phyloP scores from a whole-genome alignment of 2,888 invertebrate species.

The Nebria brevicollis region DNA sequence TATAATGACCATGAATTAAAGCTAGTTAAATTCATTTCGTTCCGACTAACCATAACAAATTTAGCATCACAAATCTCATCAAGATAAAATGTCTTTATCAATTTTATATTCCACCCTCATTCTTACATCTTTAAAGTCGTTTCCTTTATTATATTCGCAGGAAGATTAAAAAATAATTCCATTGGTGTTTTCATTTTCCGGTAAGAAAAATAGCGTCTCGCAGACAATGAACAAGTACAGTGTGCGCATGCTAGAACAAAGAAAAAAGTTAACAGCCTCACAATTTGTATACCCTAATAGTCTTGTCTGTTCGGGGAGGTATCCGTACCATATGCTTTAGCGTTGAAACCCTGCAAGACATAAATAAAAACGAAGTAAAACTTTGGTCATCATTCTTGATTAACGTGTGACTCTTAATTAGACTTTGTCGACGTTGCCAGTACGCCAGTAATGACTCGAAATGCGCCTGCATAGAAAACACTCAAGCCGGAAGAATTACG shows the following conservation, averaged over 20 bases:
- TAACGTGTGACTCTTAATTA: conserved; percentile 50
- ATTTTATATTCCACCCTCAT: background rate
- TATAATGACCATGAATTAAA: no score
- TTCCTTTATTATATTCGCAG: background rate
- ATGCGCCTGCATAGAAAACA: background rate
- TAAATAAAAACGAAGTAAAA: conserved; percentile 37
- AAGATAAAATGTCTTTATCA: background rate
- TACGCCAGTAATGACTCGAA: background rate
- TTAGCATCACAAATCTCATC: background rate
- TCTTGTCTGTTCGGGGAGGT: conserved; percentile 6
- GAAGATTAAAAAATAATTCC: conserved; percentile 24
- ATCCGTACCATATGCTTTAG: conserved; percentile 7
- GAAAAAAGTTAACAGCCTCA: conserved; percentile 28
- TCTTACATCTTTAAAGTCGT: background rate
- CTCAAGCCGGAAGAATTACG: background rate
- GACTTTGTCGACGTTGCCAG: conserved; percentile 28
- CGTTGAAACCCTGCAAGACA: conserved; percentile 21
- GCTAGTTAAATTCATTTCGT: background rate
- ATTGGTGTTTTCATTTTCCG: conserved; percentile 3
- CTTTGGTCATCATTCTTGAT: conserved; percentile 48
- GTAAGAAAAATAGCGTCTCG: background rate
- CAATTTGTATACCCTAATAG: conserved; percentile 25
- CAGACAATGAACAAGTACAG: background rate
- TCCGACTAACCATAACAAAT: background rate
- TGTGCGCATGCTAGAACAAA: background rate